Conservation (phyloP, 2,888 invertebrate genomes). For the Drosophila subquinaria region DNA sequence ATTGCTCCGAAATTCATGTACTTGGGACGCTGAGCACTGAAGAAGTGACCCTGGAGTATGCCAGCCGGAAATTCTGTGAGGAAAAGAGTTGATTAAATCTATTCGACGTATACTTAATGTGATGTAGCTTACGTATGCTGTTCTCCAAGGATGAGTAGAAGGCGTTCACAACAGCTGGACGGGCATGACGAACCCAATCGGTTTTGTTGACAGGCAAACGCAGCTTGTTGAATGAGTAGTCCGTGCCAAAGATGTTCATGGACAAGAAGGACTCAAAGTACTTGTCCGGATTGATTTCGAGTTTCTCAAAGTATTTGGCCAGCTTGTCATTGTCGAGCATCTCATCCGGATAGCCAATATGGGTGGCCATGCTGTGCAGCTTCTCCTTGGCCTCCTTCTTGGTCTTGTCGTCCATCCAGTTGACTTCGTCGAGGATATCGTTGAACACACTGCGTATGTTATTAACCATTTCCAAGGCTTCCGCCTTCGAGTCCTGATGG, state of each 20-base stretch:
- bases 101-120: not conserved
- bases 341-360: slow-evolving; percentile 97
- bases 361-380: slow-evolving; percentile 92
- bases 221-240: slow-evolving; percentile 91
- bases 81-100: not conserved
- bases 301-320: slow-evolving; percentile 91
- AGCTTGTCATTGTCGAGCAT: slow-evolving; percentile 93
- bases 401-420: slow-evolving; percentile 97
- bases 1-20: slow-evolving; percentile 97
- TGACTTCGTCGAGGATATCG: slow-evolving; percentile 91
- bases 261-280: slow-evolving; percentile 92
- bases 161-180: slow-evolving; percentile 94
- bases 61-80: slow-evolving; percentile 95
- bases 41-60: slow-evolving; percentile 96
- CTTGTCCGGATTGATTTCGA: slow-evolving; percentile 90
- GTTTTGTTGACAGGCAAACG: slow-evolving; percentile 93
- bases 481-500: slow-evolving; percentile 92
- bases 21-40: slow-evolving; percentile 93
- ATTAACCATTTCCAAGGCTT: slow-evolving; percentile 94
- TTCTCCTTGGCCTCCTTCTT: slow-evolving; percentile 91
- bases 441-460: slow-evolving; percentile 94
- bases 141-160: slow-evolving; percentile 95
- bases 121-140: slow-evolving; percentile 91
- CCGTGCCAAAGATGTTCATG: slow-evolving; percentile 92
- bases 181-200: slow-evolving; percentile 93